A percentile compares a stretch with the other conserved stretches of the same genome.
These are phyloP conservation scores for Bombus ignitus DNA, from an alignment of 1,140 invertebrate genomes.

Conservation along the genomic window DNA sequence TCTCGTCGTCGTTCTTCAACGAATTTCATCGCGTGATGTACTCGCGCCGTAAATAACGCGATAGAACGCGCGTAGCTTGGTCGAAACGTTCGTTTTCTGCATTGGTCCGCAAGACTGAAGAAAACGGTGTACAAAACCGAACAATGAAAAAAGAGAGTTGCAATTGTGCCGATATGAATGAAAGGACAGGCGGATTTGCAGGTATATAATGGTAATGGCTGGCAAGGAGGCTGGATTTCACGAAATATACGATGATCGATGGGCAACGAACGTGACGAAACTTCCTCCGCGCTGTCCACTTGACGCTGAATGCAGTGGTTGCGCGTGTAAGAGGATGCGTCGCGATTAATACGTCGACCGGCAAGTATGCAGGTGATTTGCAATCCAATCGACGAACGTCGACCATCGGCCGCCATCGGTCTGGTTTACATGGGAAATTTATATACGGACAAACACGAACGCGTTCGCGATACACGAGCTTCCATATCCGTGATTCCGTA, in stretches of 20 bases:
- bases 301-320: neutral
- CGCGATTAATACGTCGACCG: conserved; percentile 57
- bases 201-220: no score
- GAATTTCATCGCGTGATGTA: neutral
- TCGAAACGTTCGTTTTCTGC: neutral
- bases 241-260: conserved; percentile 8
- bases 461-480: conserved; percentile 10
- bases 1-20: neutral
- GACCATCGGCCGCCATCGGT: neutral
- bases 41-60: conserved; percentile 20
- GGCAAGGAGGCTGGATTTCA: conserved; percentile 11
- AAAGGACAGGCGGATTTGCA: neutral
- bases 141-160: neutral
- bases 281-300: conserved; percentile 9
- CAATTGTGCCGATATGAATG: neutral
- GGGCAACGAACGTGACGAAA: neutral
- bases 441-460: conserved; percentile 51
- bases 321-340: neutral
- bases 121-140: neutral
- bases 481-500: conserved; percentile 56
- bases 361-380: conserved; percentile 58
- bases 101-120: neutral
- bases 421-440: conserved; percentile 55
- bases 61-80: neutral
- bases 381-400: conserved; percentile 57